Evolutionary conservation across 1,140 invertebrate genomes (phyloP).

Genomic region (Bactericera cockerelli): DNA sequence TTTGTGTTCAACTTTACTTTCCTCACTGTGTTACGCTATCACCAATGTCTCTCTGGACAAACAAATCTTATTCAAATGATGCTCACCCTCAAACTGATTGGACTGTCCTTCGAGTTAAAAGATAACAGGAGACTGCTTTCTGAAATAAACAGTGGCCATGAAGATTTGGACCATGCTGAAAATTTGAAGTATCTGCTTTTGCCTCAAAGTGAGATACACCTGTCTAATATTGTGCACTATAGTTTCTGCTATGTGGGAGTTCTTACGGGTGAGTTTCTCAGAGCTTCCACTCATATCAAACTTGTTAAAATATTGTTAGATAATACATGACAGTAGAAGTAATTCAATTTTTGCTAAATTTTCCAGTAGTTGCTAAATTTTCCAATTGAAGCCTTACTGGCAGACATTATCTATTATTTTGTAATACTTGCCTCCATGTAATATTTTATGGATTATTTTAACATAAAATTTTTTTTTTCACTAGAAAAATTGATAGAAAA

Average conservation of each 20-base stretch:
- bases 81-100: conserved; percentile 70
- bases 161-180: conserved; percentile 29
- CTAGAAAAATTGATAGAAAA: too few species aligned
- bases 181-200: conserved; percentile 25
- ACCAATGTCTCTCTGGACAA: conserved; percentile 54
- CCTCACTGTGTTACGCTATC: conserved; percentile 70
- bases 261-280: conserved; percentile 61
- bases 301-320: too few species aligned
- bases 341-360: too few species aligned
- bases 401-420: too few species aligned
- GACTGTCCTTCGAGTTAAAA: conserved; percentile 76
- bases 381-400: too few species aligned
- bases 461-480: too few species aligned
- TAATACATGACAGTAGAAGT: too few species aligned
- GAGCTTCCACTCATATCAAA: too few species aligned
- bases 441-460: too few species aligned
- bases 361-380: too few species aligned
- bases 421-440: too few species aligned
- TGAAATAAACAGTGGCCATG: conserved; percentile 28
- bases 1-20: conserved; percentile 75
- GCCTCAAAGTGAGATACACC: conserved; percentile 19
- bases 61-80: conserved; percentile 88
- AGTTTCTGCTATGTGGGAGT: conserved; percentile 73
- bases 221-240: conserved; percentile 64
- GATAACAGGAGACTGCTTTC: conserved; percentile 28